Conservation (phyloP, 2,888 invertebrate species). For the Acrobasis suavella region DNA sequence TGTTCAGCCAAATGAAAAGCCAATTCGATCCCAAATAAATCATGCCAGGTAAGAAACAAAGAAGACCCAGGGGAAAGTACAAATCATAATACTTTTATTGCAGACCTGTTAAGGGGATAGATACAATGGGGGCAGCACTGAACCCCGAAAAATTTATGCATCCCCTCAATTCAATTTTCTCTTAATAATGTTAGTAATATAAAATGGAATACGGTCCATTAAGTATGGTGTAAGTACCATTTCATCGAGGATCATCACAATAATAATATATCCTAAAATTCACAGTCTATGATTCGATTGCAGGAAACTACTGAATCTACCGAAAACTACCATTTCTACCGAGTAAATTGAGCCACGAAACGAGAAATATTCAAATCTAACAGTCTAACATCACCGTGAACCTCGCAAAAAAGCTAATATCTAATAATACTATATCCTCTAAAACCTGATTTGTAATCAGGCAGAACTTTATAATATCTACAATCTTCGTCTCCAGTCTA, state of each 20-base stretch:
- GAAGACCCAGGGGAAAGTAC: slow-evolving; percentile 56
- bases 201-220: slow-evolving; percentile 32
- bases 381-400: slow-evolving; percentile 30
- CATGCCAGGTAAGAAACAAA: slow-evolving; percentile 45
- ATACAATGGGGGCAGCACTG: no score
- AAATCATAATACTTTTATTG: slow-evolving; percentile 71
- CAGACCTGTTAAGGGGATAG: slow-evolving; percentile 54
- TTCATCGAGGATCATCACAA: background rate
- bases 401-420: background rate
- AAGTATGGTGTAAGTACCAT: slow-evolving; percentile 20
- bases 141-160: no score
- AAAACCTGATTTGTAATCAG: no score
- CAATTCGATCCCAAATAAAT: slow-evolving; percentile 1
- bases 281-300: slow-evolving; percentile 14
- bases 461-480: no score
- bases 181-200: slow-evolving; percentile 60
- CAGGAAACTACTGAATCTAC: slow-evolving; percentile 25
- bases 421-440: background rate
- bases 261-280: background rate
- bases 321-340: slow-evolving; percentile 25
- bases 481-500: no score
- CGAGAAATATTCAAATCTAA: slow-evolving; percentile 25
- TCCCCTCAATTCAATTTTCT: no score
- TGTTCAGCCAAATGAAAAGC: slow-evolving; percentile 30
- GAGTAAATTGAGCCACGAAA: slow-evolving; percentile 16